Evolutionary conservation across 2,797 vertebrate genomes (phyloP), one percentile per base, ranked within the genome.

Genomic region (Characodon lateralis): DNA sequence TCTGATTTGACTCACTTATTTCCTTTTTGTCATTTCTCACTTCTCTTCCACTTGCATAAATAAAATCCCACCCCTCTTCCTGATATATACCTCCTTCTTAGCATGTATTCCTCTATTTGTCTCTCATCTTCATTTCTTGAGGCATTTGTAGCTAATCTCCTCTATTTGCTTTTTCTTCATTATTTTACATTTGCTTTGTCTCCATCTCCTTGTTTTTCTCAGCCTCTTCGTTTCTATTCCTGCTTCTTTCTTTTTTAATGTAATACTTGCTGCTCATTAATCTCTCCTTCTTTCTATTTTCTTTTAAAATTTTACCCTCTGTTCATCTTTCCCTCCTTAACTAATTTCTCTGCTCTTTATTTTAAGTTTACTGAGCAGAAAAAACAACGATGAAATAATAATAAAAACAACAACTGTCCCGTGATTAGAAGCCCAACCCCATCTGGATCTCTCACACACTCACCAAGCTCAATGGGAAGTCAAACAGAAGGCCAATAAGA

Each of bases 401-500:
- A 92, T 91, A 92, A 91, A 91, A 91, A 91, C 89, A 91, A 91
- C 89, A 92, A 92, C 90, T 90, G 89, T 90, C 91, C 89, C 35
- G 82, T 85, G 84, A 92, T 92, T 93, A 91, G 89, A 90, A 92
- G 91, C 82, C 89, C 89, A 91, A 91, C 89, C 91, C 93, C 93
- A 90, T 92, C 93, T 94, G 91, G 90, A 89, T 89, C 84, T 55
- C 76, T 72, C 78, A 75, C 72, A 78, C 81, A 51, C 73, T 71
- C 78, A 71, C 88, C 76, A 78, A 81, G 78, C 83, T 6, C 74
- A 88, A 87, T 73, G 87, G 92, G 90, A 92, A 94, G 89, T 93
- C 89, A 92, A 91, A 92, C 90, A 93, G 89, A 91, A 93, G 89
- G 91, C 93, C 89, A 93, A 90, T 91, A 91, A 92, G 89, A 89